Evolutionary conservation across 2,113 vertebrate species (phyloP).

Genomic region (Baryphthengus martii): DNA sequence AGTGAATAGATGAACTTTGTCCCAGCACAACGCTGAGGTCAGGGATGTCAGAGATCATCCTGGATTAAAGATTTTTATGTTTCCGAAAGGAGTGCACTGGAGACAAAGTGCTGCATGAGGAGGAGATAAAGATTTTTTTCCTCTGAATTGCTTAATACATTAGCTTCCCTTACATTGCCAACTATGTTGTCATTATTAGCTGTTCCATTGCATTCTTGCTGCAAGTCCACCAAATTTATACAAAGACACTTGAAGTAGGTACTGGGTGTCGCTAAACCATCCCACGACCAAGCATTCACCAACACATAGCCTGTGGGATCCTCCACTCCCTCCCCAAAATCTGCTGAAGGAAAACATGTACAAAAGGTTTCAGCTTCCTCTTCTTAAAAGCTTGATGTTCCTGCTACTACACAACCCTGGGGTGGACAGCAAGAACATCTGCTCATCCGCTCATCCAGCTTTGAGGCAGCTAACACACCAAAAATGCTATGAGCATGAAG

Average conservation of each 20-base stretch:
- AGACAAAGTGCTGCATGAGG: neutral
- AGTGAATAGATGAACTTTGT: neutral
- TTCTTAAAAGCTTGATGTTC: neutral
- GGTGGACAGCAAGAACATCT: neutral
- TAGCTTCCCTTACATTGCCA: neutral
- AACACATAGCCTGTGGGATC: neutral
- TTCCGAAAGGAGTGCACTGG: neutral
- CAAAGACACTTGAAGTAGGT: neutral
- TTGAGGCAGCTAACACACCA: fast-evolving
- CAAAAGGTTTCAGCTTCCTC: neutral
- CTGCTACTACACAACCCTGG: neutral
- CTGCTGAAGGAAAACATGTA: neutral
- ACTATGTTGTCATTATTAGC: neutral
- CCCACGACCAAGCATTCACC: neutral
- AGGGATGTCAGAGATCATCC: neutral
- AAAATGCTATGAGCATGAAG: neutral
- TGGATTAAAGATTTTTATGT: neutral
- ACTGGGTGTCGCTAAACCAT: neutral
- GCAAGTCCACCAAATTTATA: neutral
- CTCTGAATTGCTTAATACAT: neutral
- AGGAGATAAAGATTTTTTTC: neutral
- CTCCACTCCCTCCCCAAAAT: neutral
- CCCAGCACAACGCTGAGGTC: neutral
- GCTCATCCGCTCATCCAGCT: neutral
- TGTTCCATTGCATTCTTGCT: neutral